Percentiles rank a stretch among this genome's conserved stretches.
These are phyloP conservation scores for Brevimyrus niger DNA, from an alignment of 2,113 vertebrate genomes.

Conservation along the genomic window DNA sequence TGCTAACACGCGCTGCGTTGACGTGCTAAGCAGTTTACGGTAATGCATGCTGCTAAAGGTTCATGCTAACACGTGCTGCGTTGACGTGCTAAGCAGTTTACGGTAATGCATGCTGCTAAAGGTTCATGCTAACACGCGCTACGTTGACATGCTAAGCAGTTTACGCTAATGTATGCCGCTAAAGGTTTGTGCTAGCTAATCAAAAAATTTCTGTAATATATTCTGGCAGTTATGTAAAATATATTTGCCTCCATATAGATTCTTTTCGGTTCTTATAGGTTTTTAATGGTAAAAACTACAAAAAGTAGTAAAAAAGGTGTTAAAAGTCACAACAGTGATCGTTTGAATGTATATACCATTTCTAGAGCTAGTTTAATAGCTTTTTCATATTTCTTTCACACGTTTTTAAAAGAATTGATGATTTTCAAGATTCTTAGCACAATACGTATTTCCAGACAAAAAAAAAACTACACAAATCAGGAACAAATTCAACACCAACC, in stretches of 20 bases:
- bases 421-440: background rate
- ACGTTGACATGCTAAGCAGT: background rate
- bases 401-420: background rate
- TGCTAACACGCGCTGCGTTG: background rate
- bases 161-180: background rate
- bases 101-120: background rate
- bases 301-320: too few species aligned
- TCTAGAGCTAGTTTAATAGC: background rate
- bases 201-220: background rate
- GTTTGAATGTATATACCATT: background rate
- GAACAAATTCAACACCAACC: background rate
- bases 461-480: background rate
- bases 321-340: background rate
- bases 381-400: background rate
- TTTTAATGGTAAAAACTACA: background rate
- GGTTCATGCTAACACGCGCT: background rate
- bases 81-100: background rate
- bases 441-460: background rate
- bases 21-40: background rate
- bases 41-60: too few species aligned
- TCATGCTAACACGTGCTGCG: background rate
- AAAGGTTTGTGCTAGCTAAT: background rate
- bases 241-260: background rate
- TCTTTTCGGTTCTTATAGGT: background rate
- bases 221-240: background rate